Evolutionary conservation across 2,888 invertebrate genomes (phyloP), one percentile per base, ranked within the genome.

Genomic region (Pteria penguin): DNA sequence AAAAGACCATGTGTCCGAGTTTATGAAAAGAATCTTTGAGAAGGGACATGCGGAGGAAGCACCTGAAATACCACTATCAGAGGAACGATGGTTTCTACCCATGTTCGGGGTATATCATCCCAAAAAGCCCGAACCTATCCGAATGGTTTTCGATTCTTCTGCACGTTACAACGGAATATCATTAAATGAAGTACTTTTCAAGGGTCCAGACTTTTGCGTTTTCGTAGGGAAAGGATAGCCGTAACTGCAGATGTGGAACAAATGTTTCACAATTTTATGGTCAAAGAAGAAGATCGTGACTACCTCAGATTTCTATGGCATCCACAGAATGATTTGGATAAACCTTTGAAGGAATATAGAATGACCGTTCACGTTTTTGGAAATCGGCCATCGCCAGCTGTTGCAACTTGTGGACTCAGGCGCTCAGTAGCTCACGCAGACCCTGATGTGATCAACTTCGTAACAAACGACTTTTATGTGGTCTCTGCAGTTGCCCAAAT

Each of bases 21-120:
- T 74, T 36, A 78, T 79, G 79, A 52, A 66, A 24, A 71, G 52
- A 0, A 52, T 79, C 8, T 22, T 79, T 11, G 66, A 65, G 8
- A 62, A 31, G 0, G 57, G 58, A 3, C 73, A 77, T 52, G 79
- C 79, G 14, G 77, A 77, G 45, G 31, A 74, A 5, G 77, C 74
- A 2, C 70, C 73, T 18, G 57, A 54, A 2, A 31, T 76, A 3
- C 8, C 26, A 22, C 26, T 24, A 1, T 24, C 27, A 8, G 72
- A 71, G 62, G 69, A 77, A 45, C 11, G 55, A 22, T 80, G 74
- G 80, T 80, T 75, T 32, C 58, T 80, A 0, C 80, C 80, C 4
- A 63, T 62, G 57, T 76, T 77, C 32, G 77, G 75, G 29, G 58
- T 69, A 22, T 69, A 69, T n/a, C 69, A 69, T 26, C 69, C 57